Conservation (phyloP, 2,113 vertebrate species). For the Coptodon bakossiorum region DNA sequence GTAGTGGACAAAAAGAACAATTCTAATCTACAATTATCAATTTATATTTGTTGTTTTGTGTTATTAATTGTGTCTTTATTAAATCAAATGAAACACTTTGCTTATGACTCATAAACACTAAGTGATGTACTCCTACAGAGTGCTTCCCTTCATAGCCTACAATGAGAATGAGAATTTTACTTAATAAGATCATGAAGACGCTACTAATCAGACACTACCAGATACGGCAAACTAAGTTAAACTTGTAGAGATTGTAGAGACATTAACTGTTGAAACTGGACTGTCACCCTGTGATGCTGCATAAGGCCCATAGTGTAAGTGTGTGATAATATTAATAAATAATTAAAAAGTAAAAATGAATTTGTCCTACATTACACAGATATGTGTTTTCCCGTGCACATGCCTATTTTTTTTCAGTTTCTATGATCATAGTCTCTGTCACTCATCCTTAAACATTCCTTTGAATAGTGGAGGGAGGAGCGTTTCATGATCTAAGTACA, state of each 20-base stretch:
- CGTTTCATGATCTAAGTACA: neutral
- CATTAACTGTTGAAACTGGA: neutral
- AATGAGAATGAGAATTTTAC: neutral
- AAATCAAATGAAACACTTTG: neutral
- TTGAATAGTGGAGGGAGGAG: neutral
- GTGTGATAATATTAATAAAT: neutral
- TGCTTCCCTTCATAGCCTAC: neutral
- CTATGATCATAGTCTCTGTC: neutral
- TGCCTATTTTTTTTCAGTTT: constrained; percentile 16
- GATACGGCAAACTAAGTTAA: neutral
- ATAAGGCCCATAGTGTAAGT: neutral
- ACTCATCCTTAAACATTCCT: neutral
- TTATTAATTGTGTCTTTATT: neutral
- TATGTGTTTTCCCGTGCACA: fast-evolving
- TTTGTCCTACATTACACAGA: neutral
- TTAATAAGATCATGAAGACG: fast-evolving
- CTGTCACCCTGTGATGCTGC: neutral
- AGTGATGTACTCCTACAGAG: neutral
- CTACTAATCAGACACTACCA: fast-evolving
- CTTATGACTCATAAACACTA: neutral
- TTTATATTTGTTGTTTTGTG: too few species aligned
- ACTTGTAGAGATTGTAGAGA: neutral
- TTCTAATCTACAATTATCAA: neutral
- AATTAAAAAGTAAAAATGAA: neutral
- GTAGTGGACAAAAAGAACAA: neutral